Conservation (phyloP, 2,888 invertebrate species). For the Myathropa florea region DNA sequence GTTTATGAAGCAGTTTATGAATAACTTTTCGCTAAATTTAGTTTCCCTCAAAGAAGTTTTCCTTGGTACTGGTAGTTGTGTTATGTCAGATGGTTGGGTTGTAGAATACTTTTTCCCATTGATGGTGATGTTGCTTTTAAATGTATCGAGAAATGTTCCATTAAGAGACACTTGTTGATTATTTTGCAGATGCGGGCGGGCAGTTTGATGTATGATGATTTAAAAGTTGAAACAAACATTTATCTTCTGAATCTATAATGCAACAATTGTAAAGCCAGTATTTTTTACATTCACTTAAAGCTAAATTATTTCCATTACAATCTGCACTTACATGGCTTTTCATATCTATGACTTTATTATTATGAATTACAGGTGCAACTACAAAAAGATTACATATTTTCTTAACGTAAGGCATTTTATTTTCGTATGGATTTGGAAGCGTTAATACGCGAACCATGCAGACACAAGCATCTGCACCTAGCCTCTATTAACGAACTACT, state of each 20-base stretch:
- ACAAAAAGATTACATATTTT: too few species aligned
- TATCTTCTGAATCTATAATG: constrained; percentile 9
- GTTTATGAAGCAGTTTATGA: neutral
- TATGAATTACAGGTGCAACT: neutral
- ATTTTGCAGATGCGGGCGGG: neutral
- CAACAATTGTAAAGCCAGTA: neutral
- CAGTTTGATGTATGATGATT: constrained; percentile 2
- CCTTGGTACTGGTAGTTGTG: neutral
- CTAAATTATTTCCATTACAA: constrained; percentile 3
- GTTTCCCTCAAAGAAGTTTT: neutral
- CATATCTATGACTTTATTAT: neutral
- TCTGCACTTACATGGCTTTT: neutral
- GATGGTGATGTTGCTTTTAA: neutral
- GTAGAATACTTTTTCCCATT: constrained; percentile 6
- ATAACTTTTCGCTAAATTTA: neutral
- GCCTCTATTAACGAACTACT: too few species aligned
- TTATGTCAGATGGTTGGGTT: neutral
- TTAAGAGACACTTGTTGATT: constrained; percentile 7
- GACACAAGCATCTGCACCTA: too few species aligned
- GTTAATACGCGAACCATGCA: too few species aligned
- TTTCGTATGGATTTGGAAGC: too few species aligned
- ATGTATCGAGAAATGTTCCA: constrained; percentile 10
- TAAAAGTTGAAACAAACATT: neutral
- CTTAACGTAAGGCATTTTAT: too few species aligned
- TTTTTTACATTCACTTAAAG: neutral